A percentile compares a stretch with the other conserved stretches of the same genome.
These are phyloP conservation scores for Callosobruchus maculatus DNA, from an alignment of 2,888 invertebrate species.

Conservation along the genomic window DNA sequence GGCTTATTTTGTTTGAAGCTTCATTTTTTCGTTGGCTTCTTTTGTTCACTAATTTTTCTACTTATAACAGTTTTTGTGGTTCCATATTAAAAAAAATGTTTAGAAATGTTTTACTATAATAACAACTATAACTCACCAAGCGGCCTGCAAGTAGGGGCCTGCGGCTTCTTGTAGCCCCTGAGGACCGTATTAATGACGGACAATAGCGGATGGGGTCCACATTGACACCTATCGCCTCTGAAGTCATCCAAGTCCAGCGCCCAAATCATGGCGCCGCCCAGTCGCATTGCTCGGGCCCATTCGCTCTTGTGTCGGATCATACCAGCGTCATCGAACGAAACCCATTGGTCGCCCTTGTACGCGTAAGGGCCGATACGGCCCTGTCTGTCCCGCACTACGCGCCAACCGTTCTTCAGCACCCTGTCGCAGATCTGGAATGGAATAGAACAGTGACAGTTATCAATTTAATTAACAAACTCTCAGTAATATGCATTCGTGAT, in stretches of 20 bases:
- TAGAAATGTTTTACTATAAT: neutral
- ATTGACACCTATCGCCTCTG: slow-evolving; percentile 73
- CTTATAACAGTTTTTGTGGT: too few relatives aligned
- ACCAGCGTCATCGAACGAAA: slow-evolving; percentile 83
- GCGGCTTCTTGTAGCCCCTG: slow-evolving; percentile 60
- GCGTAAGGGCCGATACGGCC: slow-evolving; percentile 88
- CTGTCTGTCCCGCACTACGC: slow-evolving; percentile 68
- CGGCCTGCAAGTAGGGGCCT: slow-evolving; percentile 50
- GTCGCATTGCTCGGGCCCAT: slow-evolving; percentile 71
- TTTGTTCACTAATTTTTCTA: too few relatives aligned
- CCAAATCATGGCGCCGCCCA: slow-evolving; percentile 90
- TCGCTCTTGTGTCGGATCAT: slow-evolving; percentile 83
- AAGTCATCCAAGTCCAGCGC: slow-evolving; percentile 86
- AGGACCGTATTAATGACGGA: slow-evolving; percentile 78
- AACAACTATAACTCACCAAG: neutral
- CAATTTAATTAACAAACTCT: too few relatives aligned
- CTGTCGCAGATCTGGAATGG: slow-evolving; percentile 72
- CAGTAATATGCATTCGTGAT: too few relatives aligned
- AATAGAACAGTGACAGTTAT: too few relatives aligned
- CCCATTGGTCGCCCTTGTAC: slow-evolving; percentile 82
- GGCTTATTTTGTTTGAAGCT: too few relatives aligned
- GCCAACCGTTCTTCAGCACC: slow-evolving; percentile 72
- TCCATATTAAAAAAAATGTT: too few relatives aligned
- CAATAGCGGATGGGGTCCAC: slow-evolving; percentile 77
- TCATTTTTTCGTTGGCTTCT: too few relatives aligned